These are phyloP conservation scores for Parauchenoglanis ngamensis DNA, from an alignment of 2,797 vertebrate genomes.

Conservation along the genomic window DNA sequence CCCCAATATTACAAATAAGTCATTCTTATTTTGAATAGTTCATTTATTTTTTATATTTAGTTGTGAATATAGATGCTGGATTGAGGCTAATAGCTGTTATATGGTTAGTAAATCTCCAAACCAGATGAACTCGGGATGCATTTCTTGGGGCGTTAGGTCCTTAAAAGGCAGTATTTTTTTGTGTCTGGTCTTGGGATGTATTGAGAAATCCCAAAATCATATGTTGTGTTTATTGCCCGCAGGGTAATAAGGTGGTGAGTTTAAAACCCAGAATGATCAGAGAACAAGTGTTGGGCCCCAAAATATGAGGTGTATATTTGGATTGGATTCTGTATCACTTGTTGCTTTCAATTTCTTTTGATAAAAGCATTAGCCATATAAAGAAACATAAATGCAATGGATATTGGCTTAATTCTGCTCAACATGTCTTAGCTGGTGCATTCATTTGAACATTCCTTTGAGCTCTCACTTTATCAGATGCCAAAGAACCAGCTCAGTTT, in stretches of 20 bases:
- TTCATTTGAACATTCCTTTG: constrained; percentile 8
- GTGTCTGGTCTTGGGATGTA: constrained; percentile 2
- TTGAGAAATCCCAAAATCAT: constrained; percentile 5
- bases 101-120: background rate
- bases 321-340: constrained; percentile 13
- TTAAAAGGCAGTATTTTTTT: background rate
- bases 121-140: background rate
- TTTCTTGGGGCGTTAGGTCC: background rate
- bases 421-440: background rate
- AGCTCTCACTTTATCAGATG: constrained; percentile 3
- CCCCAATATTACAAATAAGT: background rate
- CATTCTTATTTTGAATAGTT: background rate
- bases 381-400: background rate
- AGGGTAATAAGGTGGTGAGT: background rate
- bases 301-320: constrained; percentile 3
- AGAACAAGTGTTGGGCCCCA: background rate
- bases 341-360: background rate
- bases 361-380: background rate
- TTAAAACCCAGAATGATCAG: background rate
- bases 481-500: background rate
- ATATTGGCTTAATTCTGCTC: constrained; percentile 17
- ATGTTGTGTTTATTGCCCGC: background rate
- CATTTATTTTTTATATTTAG: constrained; percentile 1
- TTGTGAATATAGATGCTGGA: background rate
- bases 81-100: background rate